Conservation (phyloP, 2,797 vertebrate species). For the Pseudomugil gertrudae region DNA sequence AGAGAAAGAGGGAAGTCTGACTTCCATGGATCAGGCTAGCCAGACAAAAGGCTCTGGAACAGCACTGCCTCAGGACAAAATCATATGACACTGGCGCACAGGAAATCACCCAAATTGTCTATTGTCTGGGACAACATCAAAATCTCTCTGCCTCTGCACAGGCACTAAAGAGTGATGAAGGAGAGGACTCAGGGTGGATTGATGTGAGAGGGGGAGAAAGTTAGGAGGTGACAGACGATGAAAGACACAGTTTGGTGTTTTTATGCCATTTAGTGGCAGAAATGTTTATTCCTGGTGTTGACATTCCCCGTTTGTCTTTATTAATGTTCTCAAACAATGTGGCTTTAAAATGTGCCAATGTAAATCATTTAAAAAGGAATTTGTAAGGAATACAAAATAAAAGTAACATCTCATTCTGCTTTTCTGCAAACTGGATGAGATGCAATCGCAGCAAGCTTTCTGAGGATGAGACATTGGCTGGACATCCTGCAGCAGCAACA, state of each 20-base stretch:
- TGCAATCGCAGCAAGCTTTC: too few relatives aligned
- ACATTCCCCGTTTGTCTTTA: too few relatives aligned
- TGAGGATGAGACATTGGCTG: too few relatives aligned
- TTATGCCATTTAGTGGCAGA: neutral
- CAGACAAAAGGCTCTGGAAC: conserved; percentile 78
- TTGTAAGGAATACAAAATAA: too few relatives aligned
- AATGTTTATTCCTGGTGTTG: too few relatives aligned
- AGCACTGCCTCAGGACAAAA: conserved; percentile 80
- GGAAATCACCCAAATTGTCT: conserved; percentile 84
- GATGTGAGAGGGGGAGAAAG: conserved; percentile 19
- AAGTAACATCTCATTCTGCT: too few relatives aligned
- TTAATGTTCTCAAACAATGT: too few relatives aligned
- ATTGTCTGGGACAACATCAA: conserved; percentile 84
- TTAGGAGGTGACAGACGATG: conserved; percentile 7
- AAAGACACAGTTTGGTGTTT: neutral
- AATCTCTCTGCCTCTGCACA: conserved; percentile 56
- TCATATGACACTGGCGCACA: conserved; percentile 85
- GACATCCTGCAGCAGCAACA: too few relatives aligned
- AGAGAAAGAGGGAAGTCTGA: conserved; percentile 78
- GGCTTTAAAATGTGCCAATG: too few relatives aligned
- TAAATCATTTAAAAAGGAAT: too few relatives aligned
- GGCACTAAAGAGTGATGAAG: conserved; percentile 17
- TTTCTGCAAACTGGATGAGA: too few relatives aligned
- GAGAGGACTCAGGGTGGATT: conserved; percentile 20
- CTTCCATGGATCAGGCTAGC: conserved; percentile 71